phyloP scores from a whole-genome alignment of 2,113 vertebrate species.

The Malurus cyaneus region DNA sequence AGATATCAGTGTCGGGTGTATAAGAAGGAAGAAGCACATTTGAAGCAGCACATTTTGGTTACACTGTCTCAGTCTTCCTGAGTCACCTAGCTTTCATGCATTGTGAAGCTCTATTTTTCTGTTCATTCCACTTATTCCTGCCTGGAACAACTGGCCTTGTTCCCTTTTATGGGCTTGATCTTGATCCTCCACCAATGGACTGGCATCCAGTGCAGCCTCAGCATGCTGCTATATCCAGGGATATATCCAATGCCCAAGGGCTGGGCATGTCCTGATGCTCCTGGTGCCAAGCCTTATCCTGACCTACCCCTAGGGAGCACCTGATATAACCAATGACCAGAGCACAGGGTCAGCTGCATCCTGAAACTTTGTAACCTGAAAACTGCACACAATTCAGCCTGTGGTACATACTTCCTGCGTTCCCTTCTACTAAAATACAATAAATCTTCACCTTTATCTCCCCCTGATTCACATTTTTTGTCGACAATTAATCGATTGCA shows the following conservation, averaged over 20 bases:
- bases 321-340: background rate
- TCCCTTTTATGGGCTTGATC: background rate
- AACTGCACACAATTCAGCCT: too few species aligned
- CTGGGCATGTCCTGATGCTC: background rate
- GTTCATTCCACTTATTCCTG: too few species aligned
- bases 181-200: background rate
- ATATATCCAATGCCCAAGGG: accelerated
- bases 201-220: background rate
- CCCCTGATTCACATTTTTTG: too few species aligned
- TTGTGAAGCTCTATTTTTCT: background rate
- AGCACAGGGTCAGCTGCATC: background rate
- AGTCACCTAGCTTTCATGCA: background rate
- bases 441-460: too few species aligned
- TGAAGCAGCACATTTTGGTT: accelerated
- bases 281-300: background rate
- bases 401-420: background rate
- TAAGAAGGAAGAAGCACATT: background rate
- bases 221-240: accelerated
- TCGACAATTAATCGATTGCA: too few species aligned
- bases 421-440: background rate
- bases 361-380: background rate
- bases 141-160: background rate
- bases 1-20: too few species aligned
- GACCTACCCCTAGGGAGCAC: accelerated
- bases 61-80: accelerated